Evolutionary conservation across 2,797 vertebrate species (phyloP).

Genomic region (Cossypha polioptera): DNA sequence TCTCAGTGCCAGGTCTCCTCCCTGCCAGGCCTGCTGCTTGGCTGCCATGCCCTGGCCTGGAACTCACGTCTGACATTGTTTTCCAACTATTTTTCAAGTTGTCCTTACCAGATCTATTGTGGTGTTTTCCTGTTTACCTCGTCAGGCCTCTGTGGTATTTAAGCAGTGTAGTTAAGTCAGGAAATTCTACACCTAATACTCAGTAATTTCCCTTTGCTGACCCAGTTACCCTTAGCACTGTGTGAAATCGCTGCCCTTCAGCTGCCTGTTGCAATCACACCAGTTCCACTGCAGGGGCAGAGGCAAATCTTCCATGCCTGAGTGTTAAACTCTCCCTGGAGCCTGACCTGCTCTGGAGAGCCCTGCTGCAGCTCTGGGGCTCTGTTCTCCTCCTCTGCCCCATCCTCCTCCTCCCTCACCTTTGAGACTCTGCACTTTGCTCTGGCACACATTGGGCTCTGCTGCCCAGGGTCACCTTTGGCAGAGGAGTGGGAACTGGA

Average conservation of each 20-base stretch:
- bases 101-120: not conserved
- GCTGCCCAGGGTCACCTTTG: not conserved
- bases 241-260: not conserved
- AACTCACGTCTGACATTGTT: not conserved
- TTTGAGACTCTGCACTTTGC: not conserved
- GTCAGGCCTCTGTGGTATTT: not conserved
- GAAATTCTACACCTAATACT: not conserved
- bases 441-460: not conserved
- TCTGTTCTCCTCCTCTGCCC: not conserved
- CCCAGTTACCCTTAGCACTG: not conserved
- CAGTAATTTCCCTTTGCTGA: not conserved
- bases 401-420: not conserved
- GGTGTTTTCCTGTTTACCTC: constrained; percentile 52
- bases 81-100: not conserved
- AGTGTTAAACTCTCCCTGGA: not conserved
- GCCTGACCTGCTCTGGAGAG: not conserved
- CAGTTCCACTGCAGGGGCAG: not conserved
- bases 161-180: not conserved
- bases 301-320: not conserved
- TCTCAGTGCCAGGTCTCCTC: not conserved
- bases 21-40: not conserved
- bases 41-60: not conserved
- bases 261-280: not conserved
- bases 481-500: not conserved
- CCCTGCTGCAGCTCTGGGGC: not conserved